These are phyloP conservation scores for Heterocephalus glaber DNA, from an alignment of 2,113 vertebrate genomes.

Conservation along the genomic window DNA sequence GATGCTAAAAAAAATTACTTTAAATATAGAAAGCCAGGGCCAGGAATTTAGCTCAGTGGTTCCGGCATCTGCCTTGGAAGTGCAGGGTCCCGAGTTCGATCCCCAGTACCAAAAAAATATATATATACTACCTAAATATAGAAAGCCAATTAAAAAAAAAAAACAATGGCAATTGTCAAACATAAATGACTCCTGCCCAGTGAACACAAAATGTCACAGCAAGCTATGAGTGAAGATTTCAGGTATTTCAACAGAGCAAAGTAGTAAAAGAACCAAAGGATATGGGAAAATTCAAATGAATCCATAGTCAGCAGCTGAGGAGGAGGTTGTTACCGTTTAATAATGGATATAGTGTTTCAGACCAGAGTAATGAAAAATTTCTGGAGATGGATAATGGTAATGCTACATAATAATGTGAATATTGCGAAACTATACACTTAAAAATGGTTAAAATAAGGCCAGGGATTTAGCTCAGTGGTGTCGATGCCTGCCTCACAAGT, in stretches of 20 bases:
- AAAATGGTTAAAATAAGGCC: not conserved
- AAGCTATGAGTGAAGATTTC: not conserved
- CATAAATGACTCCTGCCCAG: not conserved
- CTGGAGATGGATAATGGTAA: not conserved
- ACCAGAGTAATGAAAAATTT: not conserved
- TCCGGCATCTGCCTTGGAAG: too few species aligned
- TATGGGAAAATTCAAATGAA: not conserved
- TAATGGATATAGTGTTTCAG: not conserved
- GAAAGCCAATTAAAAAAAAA: not conserved
- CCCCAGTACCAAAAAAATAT: too few species aligned
- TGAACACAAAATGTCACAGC: slow-evolving; percentile 23
- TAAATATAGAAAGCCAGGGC: not conserved
- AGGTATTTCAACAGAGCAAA: slow-evolving; percentile 7
- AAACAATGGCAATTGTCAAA: not conserved
- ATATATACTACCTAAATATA: too few species aligned
- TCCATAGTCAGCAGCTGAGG: not conserved
- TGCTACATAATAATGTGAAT: not conserved
- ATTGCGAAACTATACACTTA: not conserved
- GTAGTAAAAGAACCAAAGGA: not conserved
- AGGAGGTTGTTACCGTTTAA: not conserved
- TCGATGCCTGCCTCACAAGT: too few species aligned
- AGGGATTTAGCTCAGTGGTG: too few species aligned
- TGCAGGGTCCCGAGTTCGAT: too few species aligned
- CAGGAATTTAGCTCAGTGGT: not conserved
- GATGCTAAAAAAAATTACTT: not conserved